Evolutionary conservation across 2,113 vertebrate genomes (phyloP).

Genomic region (Cariama cristata): DNA sequence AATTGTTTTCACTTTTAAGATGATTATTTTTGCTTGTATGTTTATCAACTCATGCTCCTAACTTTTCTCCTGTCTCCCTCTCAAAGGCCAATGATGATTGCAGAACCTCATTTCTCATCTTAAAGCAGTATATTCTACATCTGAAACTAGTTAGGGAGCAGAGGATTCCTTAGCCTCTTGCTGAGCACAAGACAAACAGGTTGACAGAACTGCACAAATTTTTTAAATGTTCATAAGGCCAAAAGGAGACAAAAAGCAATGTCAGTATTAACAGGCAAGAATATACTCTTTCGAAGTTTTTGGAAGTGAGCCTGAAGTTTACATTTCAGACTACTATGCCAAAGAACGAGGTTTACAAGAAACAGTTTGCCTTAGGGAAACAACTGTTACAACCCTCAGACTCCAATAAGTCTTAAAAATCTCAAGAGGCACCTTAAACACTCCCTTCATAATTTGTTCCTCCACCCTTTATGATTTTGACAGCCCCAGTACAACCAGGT

Average conservation of each 20-base stretch:
- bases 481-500: background rate
- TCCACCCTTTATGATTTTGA: background rate
- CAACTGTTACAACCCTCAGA: background rate
- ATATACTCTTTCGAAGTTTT: background rate
- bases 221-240: background rate
- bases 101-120: background rate
- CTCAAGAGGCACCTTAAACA: background rate
- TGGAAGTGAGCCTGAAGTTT: background rate
- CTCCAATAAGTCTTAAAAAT: background rate
- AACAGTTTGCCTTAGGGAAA: background rate
- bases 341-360: background rate
- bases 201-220: background rate
- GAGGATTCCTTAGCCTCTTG: background rate
- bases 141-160: background rate
- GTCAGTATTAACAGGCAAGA: background rate
- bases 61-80: background rate
- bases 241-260: background rate
- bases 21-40: too few relatives aligned
- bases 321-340: background rate
- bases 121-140: background rate
- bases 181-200: background rate
- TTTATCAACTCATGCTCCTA: background rate
- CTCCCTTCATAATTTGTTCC: background rate
- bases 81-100: background rate
- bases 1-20: too few relatives aligned